phyloP scores from a whole-genome alignment of 2,797 vertebrate genomes.

The Tachyglossus aculeatus region DNA sequence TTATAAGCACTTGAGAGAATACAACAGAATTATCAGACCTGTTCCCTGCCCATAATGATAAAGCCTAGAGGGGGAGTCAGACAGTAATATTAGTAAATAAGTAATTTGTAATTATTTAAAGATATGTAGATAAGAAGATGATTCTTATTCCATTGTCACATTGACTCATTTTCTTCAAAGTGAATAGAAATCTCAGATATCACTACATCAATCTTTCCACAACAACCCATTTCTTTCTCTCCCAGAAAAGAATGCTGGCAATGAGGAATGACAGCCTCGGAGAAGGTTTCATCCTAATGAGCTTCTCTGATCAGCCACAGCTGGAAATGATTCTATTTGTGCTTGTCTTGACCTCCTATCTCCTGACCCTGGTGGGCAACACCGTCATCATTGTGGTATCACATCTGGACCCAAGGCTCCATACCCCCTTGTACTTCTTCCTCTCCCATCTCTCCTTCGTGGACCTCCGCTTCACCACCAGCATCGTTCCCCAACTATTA shows the following conservation, averaged over 20 bases:
- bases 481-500: constrained; percentile 25
- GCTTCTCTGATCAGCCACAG: constrained; percentile 32
- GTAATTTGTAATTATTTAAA: no score
- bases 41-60: no score
- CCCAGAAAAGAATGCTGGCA: not conserved
- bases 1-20: no score
- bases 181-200: no score
- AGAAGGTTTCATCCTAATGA: constrained; percentile 30
- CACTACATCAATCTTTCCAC: no score
- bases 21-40: no score
- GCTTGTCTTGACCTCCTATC: constrained; percentile 23
- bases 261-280: constrained; percentile 29
- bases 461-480: constrained; percentile 35
- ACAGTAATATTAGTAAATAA: no score
- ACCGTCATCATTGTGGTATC: constrained; percentile 29
- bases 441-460: constrained; percentile 33
- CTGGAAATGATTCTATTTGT: constrained; percentile 32
- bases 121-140: no score
- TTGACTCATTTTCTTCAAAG: no score
- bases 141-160: no score
- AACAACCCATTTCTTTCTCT: no score
- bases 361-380: constrained; percentile 35
- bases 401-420: constrained; percentile 12
- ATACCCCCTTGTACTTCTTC: constrained; percentile 40
- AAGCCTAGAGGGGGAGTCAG: no score